Percentiles rank a stretch among this genome's conserved stretches.
Conservation (phyloP, 1,140 invertebrate genomes). For the Aphaenogaster rudis region DNA sequence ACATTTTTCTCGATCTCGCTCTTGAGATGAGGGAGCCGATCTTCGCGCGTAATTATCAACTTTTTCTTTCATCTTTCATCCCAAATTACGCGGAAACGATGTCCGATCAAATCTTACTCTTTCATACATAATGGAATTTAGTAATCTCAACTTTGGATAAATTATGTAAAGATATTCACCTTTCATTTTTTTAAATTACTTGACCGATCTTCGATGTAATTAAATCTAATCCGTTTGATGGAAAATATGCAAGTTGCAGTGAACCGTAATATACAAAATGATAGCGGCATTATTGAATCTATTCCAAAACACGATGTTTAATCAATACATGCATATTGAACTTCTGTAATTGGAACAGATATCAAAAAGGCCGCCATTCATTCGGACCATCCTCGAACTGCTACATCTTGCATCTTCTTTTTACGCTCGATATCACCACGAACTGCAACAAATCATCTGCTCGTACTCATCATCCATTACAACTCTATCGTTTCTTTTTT, state of each 20-base stretch:
- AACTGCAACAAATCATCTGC: slow-evolving; percentile 6
- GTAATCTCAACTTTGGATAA: neutral
- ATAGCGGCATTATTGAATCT: neutral
- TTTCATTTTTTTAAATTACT: neutral
- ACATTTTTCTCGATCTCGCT: neutral
- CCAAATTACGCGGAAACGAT: neutral
- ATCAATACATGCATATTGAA: neutral
- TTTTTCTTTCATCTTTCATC: neutral
- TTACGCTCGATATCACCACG: neutral
- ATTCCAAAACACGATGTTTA: neutral
- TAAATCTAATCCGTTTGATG: neutral
- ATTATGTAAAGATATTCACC: neutral
- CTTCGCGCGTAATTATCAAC: neutral
- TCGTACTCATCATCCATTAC: slow-evolving; percentile 19
- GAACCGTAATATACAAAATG: neutral
- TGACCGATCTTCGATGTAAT: neutral
- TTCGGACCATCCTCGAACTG: neutral
- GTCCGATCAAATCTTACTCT: slow-evolving; percentile 6
- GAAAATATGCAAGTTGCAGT: slow-evolving; percentile 1
- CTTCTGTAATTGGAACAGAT: slow-evolving; percentile 14
- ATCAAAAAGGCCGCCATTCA: neutral
- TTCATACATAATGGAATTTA: neutral
- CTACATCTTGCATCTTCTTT: slow-evolving; percentile 17
- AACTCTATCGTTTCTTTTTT: neutral
- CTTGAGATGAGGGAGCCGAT: neutral